Evolutionary conservation across 2,113 vertebrate genomes (phyloP).

Genomic region (Podarcis cretensis): DNA sequence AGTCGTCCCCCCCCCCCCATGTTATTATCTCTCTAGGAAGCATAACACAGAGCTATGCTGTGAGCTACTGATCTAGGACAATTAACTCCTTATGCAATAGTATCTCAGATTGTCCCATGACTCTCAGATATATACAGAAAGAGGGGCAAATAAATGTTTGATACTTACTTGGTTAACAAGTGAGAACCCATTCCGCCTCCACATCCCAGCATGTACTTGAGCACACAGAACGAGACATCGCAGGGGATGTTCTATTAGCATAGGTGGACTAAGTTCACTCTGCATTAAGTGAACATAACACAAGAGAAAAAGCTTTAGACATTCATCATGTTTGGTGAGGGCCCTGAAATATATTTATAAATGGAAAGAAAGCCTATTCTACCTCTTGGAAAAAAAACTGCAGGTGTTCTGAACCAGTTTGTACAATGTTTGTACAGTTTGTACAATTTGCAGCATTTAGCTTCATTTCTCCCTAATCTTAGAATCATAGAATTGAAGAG

Average conservation of each 20-base stretch:
- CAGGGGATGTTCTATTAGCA: constrained; percentile 94
- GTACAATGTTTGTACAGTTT: no score
- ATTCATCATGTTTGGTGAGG: background rate
- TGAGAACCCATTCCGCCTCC: constrained; percentile 97
- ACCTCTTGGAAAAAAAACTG: rapidly evolving
- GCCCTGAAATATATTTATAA: background rate
- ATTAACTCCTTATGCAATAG: background rate
- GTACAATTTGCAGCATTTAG: no score
- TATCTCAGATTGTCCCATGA: background rate
- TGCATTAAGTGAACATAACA: constrained; percentile 62
- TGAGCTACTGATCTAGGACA: background rate
- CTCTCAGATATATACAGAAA: background rate
- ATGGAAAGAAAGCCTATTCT: background rate
- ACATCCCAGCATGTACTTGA: constrained; percentile 99
- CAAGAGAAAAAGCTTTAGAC: background rate
- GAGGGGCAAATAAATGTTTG: background rate
- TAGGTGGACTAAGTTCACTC: constrained; percentile 95
- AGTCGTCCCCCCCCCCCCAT: rapidly evolving
- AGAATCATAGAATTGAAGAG: no score
- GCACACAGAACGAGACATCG: constrained; percentile 95
- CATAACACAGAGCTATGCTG: background rate
- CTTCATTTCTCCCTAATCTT: no score
- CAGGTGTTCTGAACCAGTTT: background rate
- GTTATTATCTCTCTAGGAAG: background rate
- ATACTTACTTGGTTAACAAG: constrained; percentile 92